Evolutionary conservation across 2,888 invertebrate genomes (phyloP), one percentile per base, ranked within the genome.

Genomic region (Hypomecis punctinalis): DNA sequence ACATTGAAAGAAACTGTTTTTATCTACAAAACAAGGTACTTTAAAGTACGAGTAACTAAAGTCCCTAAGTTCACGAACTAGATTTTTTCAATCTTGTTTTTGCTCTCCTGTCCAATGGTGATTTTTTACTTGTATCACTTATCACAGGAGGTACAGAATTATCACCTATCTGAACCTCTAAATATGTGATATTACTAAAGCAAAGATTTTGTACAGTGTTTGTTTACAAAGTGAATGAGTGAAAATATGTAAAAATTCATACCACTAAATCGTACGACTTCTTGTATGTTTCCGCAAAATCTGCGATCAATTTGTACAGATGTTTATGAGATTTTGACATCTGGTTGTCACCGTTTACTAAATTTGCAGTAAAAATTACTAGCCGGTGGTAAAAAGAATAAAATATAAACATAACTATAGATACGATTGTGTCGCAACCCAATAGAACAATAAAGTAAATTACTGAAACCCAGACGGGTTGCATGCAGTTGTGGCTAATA

Each of bases 231-330:
- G 23, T 23, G 23, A 23, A 23, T 23, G 1, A 23, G 23, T 23
- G 23, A 23, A 23, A 23, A 23, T n/a, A 23, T 23, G 23, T 23
- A 23, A 23, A 23, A 2, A 23, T 43, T 1, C 39, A 9, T 49
- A 49, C 49, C 49, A 49, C 7, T 8, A 5, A 36, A 11, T 49
- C 36, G 23, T 36, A 49, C n/a, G 36, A 1, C 2, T 2, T 36
- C 36, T 49, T 49, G 36, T 11, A 49, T 36, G 11, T 49, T 6
- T 49, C 49, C 49, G 23, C 49, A 7, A 36, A 10, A 10, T 49
- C 49, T n/a, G 49, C 49, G 36, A 49, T 49, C 36, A 11, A 49
- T 36, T 36, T 36, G 36, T 49, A 49, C n/a, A 49, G 36, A 11
- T 7, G 2, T 11, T 36, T 6, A 6, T 49, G n/a, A 23, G 11